phyloP scores from a whole-genome alignment of 2,888 invertebrate species.

The Chymomyza caudatula region DNA sequence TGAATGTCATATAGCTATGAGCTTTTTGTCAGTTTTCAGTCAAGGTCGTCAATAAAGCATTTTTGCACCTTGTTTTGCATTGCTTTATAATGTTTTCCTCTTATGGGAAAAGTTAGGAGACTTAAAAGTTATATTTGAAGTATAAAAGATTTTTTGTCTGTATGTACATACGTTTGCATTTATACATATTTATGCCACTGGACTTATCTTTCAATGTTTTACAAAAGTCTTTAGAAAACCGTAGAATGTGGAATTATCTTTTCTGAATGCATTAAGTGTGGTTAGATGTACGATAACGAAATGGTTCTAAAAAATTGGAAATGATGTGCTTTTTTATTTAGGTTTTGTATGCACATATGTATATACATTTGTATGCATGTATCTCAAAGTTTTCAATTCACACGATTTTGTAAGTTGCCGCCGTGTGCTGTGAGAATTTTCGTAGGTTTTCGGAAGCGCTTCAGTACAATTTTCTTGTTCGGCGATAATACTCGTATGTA shows the following conservation, averaged over 20 bases:
- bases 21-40: not conserved
- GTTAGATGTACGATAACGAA: no score
- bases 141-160: no score
- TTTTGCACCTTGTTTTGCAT: not conserved
- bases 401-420: not conserved
- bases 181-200: no score
- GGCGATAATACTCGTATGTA: not conserved
- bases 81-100: not conserved
- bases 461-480: not conserved
- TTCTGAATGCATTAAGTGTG: no score
- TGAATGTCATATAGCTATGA: not conserved
- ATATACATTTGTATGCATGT: not conserved
- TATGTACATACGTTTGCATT: no score
- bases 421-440: not conserved
- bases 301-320: not conserved
- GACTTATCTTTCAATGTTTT: no score
- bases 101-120: not conserved
- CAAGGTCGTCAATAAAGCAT: not conserved
- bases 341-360: not conserved
- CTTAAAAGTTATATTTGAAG: no score
- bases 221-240: no score
- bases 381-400: not conserved
- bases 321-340: constrained; percentile 4
- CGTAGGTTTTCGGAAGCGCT: not conserved
- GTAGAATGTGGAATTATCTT: no score